Base-by-base conservation (phyloP, 2,888 invertebrate genomes). In the Drosophila kambysellisi region DNA sequence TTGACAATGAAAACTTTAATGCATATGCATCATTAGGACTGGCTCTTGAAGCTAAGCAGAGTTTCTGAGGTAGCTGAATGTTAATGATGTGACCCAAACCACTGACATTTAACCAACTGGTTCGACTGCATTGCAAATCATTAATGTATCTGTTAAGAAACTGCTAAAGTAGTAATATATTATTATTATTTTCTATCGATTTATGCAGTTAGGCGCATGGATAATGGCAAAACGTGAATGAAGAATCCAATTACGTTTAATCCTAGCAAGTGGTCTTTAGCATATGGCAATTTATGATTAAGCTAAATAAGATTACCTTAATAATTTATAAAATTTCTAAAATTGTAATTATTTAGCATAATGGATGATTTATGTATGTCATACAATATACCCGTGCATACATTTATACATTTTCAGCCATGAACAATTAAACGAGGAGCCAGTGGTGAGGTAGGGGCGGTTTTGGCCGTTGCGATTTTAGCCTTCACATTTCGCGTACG, bases 21-120 rank as follows among this genome's bases (percentile, higher is more conserved):
- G 41, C 30, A 17, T 32, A 52, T 56, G 33, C 48, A 59, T 30
- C 12, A 11, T 58, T 52, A 9, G 12, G 60, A 58, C 48, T 56
- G 54, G 30, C 41, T 25, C 43, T 58, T 11, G 43, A 41, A n/a
- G 37, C n/a, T 43, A 4, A 29, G n/a, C 30, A 12, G 39, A 53
- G 41, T 41, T 29, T 20, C 46, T 52, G 54, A 74, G 74, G 66
- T 73, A 74, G 79, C 77, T 66, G 66, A 54, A 78, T 57, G 70
- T 78, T 78, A 73, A 74, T 74, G 62, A 74, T 61, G 69, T 84
- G 84, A 73, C 79, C 84, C 70, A 79, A 89, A 75, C 87, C 78
- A 82, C 76, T 88, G 89, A 86, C 85, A 86, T 86, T 86, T 86
- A 88, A 70, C 41, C 81, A 83, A 86, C 87, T 87, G 76, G 87